Percentiles rank a stretch among this genome's conserved stretches.
These are phyloP conservation scores for Nesidiocoris tenuis DNA, from an alignment of 2,888 invertebrate species.

Conservation along the genomic window DNA sequence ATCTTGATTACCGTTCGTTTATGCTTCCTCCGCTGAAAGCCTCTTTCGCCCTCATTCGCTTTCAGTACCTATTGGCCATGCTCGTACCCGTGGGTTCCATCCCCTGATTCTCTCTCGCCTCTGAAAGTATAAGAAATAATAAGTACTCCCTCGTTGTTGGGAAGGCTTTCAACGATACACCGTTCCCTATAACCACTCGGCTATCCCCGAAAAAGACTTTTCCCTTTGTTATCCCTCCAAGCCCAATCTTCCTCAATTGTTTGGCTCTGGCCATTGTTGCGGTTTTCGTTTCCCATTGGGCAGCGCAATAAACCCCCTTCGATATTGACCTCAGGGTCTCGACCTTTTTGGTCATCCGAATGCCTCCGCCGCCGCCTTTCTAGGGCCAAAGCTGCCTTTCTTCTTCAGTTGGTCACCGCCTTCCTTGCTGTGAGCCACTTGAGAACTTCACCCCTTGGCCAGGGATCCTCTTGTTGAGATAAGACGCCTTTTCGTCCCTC, in stretches of 20 bases:
- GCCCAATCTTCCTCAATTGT: conserved; percentile 38
- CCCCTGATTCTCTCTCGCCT: background rate
- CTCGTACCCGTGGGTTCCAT: background rate
- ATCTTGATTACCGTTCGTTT: conserved; percentile 17
- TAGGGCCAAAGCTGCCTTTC: background rate
- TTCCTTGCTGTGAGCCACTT: background rate
- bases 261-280: conserved; percentile 38
- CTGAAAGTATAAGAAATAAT: conserved; percentile 36
- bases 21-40: background rate
- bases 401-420: background rate
- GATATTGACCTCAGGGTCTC: conserved; percentile 31
- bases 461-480: background rate
- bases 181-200: background rate
- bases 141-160: conserved; percentile 17
- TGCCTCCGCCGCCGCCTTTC: background rate
- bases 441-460: background rate
- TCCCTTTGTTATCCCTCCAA: conserved; percentile 28
- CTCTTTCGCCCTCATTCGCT: background rate
- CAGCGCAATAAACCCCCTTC: conserved; percentile 34
- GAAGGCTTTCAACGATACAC: conserved; percentile 5
- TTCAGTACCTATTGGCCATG: too few relatives aligned
- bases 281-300: conserved; percentile 32
- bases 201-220: background rate
- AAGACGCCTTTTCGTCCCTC: background rate
- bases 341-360: conserved; percentile 20